Evolutionary conservation across 2,888 invertebrate genomes (phyloP).

Genomic region (Pinctada fucata): DNA sequence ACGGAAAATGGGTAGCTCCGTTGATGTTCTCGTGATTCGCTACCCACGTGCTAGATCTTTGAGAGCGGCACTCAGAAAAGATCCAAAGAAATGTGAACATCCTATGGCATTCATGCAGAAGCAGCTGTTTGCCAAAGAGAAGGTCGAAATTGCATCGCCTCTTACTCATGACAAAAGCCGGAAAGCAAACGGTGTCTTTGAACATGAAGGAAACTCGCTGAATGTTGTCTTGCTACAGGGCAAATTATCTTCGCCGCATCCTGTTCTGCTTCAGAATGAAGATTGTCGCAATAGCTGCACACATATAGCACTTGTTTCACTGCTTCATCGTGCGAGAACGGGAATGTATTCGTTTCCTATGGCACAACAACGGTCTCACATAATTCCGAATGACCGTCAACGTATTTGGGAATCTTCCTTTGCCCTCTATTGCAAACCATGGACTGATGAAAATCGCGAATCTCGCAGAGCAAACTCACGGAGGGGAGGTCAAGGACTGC

Average conservation of each 20-base stretch:
- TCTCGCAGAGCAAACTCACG: neutral
- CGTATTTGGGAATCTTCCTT: conserved; percentile 27
- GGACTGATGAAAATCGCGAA: conserved; percentile 28
- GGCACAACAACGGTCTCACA: conserved; percentile 44
- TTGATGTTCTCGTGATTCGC: conserved; percentile 12
- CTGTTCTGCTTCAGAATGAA: conserved; percentile 41
- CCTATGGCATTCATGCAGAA: conserved; percentile 21
- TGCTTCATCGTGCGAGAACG: conserved; percentile 36
- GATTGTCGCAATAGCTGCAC: conserved; percentile 34
- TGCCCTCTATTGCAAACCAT: conserved; percentile 27
- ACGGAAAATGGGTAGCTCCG: conserved; percentile 24
- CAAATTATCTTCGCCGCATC: conserved; percentile 39
- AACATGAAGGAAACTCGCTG: conserved; percentile 37
- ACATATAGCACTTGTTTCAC: conserved; percentile 48
- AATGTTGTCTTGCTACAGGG: conserved; percentile 38
- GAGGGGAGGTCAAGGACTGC: conserved; percentile 18
- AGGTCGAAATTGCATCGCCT: conserved; percentile 16
- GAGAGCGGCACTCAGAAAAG: conserved; percentile 16
- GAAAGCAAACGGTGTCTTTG: conserved; percentile 39
- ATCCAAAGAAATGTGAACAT: conserved; percentile 19
- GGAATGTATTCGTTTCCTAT: conserved; percentile 43
- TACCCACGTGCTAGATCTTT: conserved; percentile 13
- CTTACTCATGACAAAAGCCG: conserved; percentile 8
- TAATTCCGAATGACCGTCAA: no score
- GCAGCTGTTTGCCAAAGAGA: conserved; percentile 9